Evolutionary conservation across 2,888 invertebrate species (phyloP).

Genomic region (Drosophila ezoana): DNA sequence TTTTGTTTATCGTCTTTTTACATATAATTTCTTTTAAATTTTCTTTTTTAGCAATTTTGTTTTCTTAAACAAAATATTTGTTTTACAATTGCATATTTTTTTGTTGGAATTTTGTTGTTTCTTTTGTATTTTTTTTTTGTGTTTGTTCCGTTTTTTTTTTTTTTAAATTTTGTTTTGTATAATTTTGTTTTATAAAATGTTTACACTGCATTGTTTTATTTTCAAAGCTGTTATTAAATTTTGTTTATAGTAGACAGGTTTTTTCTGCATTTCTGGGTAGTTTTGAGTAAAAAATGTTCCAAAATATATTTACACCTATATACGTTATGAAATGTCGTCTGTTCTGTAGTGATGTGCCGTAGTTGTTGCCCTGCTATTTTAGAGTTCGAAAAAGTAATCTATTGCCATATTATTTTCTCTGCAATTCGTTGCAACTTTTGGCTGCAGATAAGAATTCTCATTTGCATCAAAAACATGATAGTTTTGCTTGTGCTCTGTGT

Average conservation of each 20-base stretch:
- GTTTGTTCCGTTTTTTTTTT: slow-evolving; percentile 33
- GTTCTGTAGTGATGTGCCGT: slow-evolving; percentile 58
- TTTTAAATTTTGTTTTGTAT: slow-evolving; percentile 54
- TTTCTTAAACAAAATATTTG: slow-evolving; percentile 55
- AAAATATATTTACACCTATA: slow-evolving; percentile 76
- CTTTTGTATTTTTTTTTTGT: slow-evolving; percentile 31
- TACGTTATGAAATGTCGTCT: slow-evolving; percentile 64
- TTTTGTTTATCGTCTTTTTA: slow-evolving; percentile 48
- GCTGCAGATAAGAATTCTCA: slow-evolving; percentile 46
- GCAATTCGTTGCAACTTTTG: slow-evolving; percentile 18
- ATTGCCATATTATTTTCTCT: slow-evolving; percentile 25
- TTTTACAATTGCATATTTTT: slow-evolving; percentile 54
- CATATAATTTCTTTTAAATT: slow-evolving; percentile 37
- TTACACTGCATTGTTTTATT: slow-evolving; percentile 31
- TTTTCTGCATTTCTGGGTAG: slow-evolving; percentile 50
- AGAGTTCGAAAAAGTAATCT: slow-evolving; percentile 15
- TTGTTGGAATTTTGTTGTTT: slow-evolving; percentile 45
- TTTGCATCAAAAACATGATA: slow-evolving; percentile 36
- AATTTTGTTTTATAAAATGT: slow-evolving; percentile 62
- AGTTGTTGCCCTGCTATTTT: slow-evolving; percentile 37
- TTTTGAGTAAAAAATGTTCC: slow-evolving; percentile 79
- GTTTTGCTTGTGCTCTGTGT: slow-evolving; percentile 48
- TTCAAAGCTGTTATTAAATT: slow-evolving; percentile 31
- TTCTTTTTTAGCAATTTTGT: slow-evolving; percentile 32
- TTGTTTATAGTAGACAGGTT: slow-evolving; percentile 32